Conservation (phyloP, 2,797 vertebrate species). For the Parauchenoglanis ngamensis region DNA sequence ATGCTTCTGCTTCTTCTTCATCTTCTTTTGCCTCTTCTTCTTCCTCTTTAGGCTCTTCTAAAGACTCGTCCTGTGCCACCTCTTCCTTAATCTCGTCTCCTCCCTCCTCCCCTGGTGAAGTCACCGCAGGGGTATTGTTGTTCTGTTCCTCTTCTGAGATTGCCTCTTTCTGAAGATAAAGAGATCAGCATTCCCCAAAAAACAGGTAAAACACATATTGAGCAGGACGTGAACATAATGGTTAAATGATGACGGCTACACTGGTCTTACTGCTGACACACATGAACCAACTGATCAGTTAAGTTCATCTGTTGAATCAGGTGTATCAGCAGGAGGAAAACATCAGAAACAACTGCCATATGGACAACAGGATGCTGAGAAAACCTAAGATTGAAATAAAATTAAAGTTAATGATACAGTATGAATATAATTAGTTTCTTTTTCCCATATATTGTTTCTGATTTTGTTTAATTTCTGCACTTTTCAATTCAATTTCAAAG, state of each 20-base stretch:
- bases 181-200: constrained; percentile 55
- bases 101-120: constrained; percentile 44
- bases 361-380: not conserved
- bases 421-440: not conserved
- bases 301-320: not conserved
- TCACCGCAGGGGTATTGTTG: constrained; percentile 57
- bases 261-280: constrained; percentile 14
- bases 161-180: constrained; percentile 65
- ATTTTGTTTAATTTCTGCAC: not conserved
- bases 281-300: not conserved
- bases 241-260: no score
- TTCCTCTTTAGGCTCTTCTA: constrained; percentile 32
- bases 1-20: constrained; percentile 55
- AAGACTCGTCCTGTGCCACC: constrained; percentile 1
- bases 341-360: not conserved
- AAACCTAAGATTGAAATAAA: not conserved
- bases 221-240: constrained; percentile 20
- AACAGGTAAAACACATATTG: not conserved
- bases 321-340: not conserved
- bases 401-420: not conserved
- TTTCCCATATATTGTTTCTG: not conserved
- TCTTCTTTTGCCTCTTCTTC: constrained; percentile 44
- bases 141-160: constrained; percentile 68
- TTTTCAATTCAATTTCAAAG: not conserved
- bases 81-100: constrained; percentile 58